Percentiles rank a stretch among this genome's conserved stretches.
Conservation (phyloP, 2,888 invertebrate genomes). For the Pogonocherus hispidulus region DNA sequence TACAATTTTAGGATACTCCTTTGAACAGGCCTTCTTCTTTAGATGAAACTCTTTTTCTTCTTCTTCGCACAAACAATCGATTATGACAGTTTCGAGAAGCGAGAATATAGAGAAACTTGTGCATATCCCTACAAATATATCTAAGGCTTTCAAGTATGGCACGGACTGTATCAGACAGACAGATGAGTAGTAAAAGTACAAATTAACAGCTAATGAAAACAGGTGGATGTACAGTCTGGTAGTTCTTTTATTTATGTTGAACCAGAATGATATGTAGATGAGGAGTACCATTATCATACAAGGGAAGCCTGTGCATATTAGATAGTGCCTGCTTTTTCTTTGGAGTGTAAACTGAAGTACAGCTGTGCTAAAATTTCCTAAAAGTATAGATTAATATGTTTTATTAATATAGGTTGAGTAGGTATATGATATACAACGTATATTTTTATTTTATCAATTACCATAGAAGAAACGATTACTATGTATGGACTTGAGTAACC, state of each 20-base stretch:
- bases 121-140: conserved; percentile 51
- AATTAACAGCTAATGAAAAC: conserved; percentile 33
- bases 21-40: conserved; percentile 26
- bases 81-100: conserved; percentile 48
- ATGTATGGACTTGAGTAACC: too few species aligned
- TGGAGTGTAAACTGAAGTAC: conserved; percentile 49
- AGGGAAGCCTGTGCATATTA: conserved; percentile 53
- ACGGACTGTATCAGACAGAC: conserved; percentile 37
- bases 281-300: conserved; percentile 49
- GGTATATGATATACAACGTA: too few species aligned
- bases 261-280: conserved; percentile 54
- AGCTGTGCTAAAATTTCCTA: conserved; percentile 55
- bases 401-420: background rate
- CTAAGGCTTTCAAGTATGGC: conserved; percentile 52
- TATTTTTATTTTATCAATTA: too few species aligned
- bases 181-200: conserved; percentile 46
- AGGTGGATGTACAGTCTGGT: conserved; percentile 44
- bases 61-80: conserved; percentile 37
- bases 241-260: conserved; percentile 41
- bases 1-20: conserved; percentile 29
- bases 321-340: conserved; percentile 48
- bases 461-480: too few species aligned
- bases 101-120: conserved; percentile 48
- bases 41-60: conserved; percentile 38
- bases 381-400: conserved; percentile 33